Evolutionary conservation across 53 echinoderm and acorn worm species (phyloP).

Genomic region (Hippasteria phrygiana): DNA sequence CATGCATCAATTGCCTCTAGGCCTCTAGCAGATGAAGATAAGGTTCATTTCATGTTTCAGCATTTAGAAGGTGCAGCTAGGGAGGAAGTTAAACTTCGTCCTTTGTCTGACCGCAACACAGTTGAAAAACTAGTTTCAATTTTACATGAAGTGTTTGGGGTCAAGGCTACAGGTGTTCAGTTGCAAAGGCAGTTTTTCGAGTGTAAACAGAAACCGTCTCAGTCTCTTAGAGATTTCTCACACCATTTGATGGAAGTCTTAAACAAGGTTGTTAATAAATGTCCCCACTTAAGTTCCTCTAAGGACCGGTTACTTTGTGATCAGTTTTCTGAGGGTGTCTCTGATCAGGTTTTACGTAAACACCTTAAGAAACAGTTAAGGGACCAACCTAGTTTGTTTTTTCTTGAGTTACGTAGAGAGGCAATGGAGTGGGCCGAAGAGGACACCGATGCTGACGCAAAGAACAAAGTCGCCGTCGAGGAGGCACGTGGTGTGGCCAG

Average conservation of each 20-base stretch:
- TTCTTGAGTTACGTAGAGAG: conserved; percentile 5
- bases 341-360: conserved; percentile 8
- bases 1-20: conserved; percentile 39
- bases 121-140: background rate
- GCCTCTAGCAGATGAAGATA: conserved; percentile 43
- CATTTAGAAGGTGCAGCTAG: conserved; percentile 45
- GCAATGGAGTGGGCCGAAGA: conserved; percentile 40
- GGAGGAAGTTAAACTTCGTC: conserved; percentile 28
- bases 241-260: conserved; percentile 23
- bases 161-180: conserved; percentile 28
- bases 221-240: conserved; percentile 13
- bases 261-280: conserved; percentile 1
- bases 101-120: background rate
- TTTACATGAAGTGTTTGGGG: conserved; percentile 18
- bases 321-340: conserved; percentile 40
- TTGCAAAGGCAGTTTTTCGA: conserved; percentile 24
- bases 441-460: background rate
- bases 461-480: background rate
- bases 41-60: conserved; percentile 47
- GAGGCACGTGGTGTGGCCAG: background rate
- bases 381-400: conserved; percentile 8
- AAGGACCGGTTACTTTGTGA: conserved; percentile 22
- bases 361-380: conserved; percentile 33
- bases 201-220: background rate
- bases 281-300: background rate